Evolutionary conservation across 2,797 vertebrate species (phyloP).

Genomic region (Gymnothorax javanicus): DNA sequence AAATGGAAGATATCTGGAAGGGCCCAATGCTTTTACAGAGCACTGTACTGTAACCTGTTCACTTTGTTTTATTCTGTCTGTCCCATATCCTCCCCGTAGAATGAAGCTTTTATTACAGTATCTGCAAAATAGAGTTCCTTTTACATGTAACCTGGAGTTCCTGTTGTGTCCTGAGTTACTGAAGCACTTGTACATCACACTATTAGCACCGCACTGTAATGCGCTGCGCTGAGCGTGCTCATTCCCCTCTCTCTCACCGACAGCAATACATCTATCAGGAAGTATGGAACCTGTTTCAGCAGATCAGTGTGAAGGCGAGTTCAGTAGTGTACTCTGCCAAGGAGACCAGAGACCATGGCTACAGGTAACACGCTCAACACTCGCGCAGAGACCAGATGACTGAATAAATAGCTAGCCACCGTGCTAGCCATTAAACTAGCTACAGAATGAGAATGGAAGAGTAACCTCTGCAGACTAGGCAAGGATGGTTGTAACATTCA

Average conservation of each 20-base stretch:
- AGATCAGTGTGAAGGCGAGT: constrained; percentile 98
- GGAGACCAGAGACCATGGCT: constrained; percentile 93
- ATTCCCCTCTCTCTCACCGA: neutral
- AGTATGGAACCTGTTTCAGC: constrained; percentile 98
- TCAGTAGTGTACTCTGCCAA: constrained; percentile 96
- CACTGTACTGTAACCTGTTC: too few species aligned
- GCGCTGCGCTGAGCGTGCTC: neutral
- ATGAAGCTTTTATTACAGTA: neutral
- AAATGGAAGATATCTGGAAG: too few species aligned
- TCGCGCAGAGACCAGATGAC: too few species aligned
- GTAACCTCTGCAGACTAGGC: too few species aligned
- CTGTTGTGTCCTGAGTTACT: neutral
- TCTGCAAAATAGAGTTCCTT: neutral
- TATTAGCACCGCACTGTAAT: neutral
- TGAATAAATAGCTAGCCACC: too few species aligned
- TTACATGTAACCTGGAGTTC: neutral
- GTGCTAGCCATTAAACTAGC: too few species aligned
- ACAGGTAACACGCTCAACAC: constrained; percentile 76
- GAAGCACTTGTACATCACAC: neutral
- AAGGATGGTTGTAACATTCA: too few species aligned
- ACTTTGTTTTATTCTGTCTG: too few species aligned
- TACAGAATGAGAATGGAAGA: too few species aligned
- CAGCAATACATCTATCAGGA: constrained; percentile 98
- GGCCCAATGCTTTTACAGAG: too few species aligned
- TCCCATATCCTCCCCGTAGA: too few species aligned